Percentiles rank a stretch among this genome's conserved stretches.
Conservation (phyloP, 2,797 vertebrate genomes). For the Acrossocheilus fasciatus region DNA sequence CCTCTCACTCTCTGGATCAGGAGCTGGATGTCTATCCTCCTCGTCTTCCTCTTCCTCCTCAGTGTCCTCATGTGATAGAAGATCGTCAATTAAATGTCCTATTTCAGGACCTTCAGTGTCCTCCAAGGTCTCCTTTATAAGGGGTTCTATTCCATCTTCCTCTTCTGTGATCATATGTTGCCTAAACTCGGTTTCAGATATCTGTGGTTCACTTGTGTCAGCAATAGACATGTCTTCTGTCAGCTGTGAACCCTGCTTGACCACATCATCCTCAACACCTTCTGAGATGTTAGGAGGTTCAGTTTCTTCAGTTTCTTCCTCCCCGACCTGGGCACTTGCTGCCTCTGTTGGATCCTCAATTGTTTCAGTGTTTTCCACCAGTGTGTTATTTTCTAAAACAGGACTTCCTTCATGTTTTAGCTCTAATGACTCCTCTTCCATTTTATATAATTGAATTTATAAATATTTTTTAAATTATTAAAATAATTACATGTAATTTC, state of each 20-base stretch:
- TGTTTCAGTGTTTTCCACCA: slow-evolving; percentile 6
- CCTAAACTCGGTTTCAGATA: slow-evolving; percentile 4
- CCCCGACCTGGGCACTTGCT: not conserved
- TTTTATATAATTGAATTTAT: not conserved
- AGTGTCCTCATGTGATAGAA: slow-evolving; percentile 21
- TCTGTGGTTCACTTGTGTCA: not conserved
- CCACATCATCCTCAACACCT: not conserved
- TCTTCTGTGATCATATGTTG: slow-evolving; percentile 17
- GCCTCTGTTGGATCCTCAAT: not conserved
- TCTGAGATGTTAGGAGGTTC: not conserved
- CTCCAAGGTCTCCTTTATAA: slow-evolving; percentile 26
- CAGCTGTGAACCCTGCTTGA: not conserved
- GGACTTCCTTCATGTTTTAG: not conserved
- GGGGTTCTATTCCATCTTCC: not conserved
- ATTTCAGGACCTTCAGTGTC: slow-evolving; percentile 14
- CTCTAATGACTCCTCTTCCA: slow-evolving; percentile 27
- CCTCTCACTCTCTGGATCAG: slow-evolving; percentile 54
- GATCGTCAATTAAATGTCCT: slow-evolving; percentile 13
- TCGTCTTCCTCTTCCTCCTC: slow-evolving; percentile 25
- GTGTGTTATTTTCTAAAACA: slow-evolving; percentile 10
- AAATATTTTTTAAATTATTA: no score
- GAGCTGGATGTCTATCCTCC: not conserved
- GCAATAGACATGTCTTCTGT: not conserved
- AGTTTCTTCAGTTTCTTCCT: not conserved
- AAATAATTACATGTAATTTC: not conserved